phyloP scores from a whole-genome alignment of 2,797 vertebrate genomes.

The Lepus oiostolus region DNA sequence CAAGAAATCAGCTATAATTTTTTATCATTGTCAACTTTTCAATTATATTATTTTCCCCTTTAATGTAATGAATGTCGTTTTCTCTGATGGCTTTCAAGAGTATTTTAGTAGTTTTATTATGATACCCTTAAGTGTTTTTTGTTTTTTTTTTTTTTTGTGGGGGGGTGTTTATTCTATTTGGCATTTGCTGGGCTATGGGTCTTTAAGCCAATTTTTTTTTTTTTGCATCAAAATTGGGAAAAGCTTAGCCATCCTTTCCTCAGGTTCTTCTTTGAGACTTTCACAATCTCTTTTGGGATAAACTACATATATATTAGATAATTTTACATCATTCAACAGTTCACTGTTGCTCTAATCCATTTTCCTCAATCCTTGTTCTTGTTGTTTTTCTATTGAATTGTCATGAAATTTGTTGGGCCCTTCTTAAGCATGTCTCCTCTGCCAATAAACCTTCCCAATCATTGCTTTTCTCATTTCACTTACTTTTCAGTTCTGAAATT shows the following conservation, averaged over 20 bases:
- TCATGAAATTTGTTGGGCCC: background rate
- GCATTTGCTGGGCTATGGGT: background rate
- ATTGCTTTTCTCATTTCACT: background rate
- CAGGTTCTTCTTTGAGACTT: background rate
- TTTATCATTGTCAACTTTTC: background rate
- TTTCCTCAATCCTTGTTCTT: slow-evolving; percentile 10
- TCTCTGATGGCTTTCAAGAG: background rate
- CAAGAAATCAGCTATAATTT: slow-evolving; percentile 5
- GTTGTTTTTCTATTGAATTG: background rate
- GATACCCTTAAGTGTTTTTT: background rate
- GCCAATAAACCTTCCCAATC: background rate
- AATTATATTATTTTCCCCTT: background rate
- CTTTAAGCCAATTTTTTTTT: background rate
- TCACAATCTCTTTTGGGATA: background rate
- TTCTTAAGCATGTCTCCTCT: background rate
- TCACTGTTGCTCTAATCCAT: background rate
- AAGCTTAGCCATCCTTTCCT: background rate
- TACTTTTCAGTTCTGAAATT: background rate
- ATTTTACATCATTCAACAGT: background rate
- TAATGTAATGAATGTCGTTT: background rate
- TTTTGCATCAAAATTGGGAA: background rate
- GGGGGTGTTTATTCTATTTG: background rate
- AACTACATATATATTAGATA: background rate
- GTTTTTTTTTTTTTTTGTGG: background rate
- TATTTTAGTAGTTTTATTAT: background rate